Percentiles rank a stretch among this genome's conserved stretches.
These are phyloP conservation scores for Mesaphorura yosii DNA, from an alignment of 1,140 invertebrate genomes.

Conservation along the genomic window DNA sequence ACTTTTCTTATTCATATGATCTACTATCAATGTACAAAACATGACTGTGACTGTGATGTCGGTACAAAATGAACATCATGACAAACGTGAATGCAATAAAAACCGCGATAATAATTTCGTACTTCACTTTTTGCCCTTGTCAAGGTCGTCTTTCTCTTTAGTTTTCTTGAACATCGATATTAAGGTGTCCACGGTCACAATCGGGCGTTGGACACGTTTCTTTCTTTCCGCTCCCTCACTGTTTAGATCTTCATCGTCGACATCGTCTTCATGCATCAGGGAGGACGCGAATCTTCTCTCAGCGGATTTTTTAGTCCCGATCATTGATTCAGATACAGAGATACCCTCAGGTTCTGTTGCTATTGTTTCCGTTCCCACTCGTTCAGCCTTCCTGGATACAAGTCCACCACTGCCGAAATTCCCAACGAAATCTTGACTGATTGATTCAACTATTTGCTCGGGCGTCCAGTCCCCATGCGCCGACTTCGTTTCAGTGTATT, in stretches of 20 bases:
- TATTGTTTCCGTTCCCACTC: background rate
- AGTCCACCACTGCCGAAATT: background rate
- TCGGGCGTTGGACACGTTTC: background rate
- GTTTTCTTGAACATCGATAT: constrained; percentile 19
- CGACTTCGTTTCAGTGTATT: constrained; percentile 21
- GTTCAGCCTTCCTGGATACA: background rate
- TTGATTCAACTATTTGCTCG: constrained; percentile 17
- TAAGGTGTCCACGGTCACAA: constrained; percentile 14
- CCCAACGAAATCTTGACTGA: background rate
- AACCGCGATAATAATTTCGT: no score
- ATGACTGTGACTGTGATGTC: background rate
- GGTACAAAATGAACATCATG: no score
- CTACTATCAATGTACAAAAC: background rate
- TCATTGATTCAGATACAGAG: background rate
- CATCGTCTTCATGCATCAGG: no score
- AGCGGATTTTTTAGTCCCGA: background rate
- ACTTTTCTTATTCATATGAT: no score
- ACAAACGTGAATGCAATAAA: no score
- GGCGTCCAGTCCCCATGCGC: constrained; percentile 12
- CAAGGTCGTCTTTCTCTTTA: constrained; percentile 2
- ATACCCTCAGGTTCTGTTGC: background rate
- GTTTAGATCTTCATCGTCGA: background rate
- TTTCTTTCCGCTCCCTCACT: background rate
- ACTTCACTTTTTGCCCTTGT: no score
- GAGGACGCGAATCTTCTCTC: background rate